Evolutionary conservation across 2,113 vertebrate species (phyloP), one percentile per base, ranked within the genome.

Genomic region (Oenanthe oenanthe): DNA sequence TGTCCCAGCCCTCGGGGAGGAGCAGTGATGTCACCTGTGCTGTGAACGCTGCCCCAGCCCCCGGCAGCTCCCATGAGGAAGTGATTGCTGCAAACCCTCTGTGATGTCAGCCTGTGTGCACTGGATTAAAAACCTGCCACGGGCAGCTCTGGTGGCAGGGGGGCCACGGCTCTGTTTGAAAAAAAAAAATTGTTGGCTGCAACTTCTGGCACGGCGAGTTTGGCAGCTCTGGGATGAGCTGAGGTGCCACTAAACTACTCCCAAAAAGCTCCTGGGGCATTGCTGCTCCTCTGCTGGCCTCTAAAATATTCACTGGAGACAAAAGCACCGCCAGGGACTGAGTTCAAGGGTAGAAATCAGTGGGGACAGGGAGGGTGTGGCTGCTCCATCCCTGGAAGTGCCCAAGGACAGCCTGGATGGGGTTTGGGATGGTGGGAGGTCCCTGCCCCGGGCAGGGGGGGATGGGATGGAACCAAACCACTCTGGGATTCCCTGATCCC

Each of bases 141-240:
- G 53, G 38, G 6, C n/a, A 14, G 40, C 68, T 40, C 13, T 5
- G 83, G 38, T 56, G 82, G 25, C 34, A 76, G 75, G 28, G 53
- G 50, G 67, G 58, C 11, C 24, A 6, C 36, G 53, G 32, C 75
- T 86, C 60, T 61, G 1, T 16, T 68, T 40, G 60, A 8, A 13
- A 16, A 72, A 67, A 18, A 42, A 58, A 13, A 75, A 71, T 58
- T 1, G 9, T 65, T 81, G 82, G 81, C 83, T 92, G 78, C 62
- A 83, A 32, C 50, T 91, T 73, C 91, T 76, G 72, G 91, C 67
- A 60, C 58, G 20, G 83, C 93, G 10, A 57, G 79, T 95, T 88
- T 13, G 71, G 51, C 88, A 83, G 88, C 88, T 47, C 77, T 6
- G 14, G 34, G n/a, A 45, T 43, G 43, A 43, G 43, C 25, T 9